phyloP scores from a whole-genome alignment of 92 coral and sea anemone species.

The Palythoa grandis region DNA sequence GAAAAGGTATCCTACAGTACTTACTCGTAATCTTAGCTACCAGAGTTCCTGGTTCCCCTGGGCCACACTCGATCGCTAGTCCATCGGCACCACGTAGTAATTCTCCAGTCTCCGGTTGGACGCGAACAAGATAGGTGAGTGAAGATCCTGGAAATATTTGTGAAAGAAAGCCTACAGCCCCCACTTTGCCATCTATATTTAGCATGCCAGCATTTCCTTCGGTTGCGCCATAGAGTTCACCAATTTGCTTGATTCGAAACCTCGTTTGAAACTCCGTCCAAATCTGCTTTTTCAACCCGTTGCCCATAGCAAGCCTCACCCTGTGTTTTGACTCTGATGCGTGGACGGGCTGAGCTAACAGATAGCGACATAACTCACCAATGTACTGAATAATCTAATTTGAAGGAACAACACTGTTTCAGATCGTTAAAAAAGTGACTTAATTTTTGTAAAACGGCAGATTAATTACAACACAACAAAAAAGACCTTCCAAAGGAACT shows the following conservation, averaged over 20 bases:
- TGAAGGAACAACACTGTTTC: not conserved
- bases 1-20: not conserved
- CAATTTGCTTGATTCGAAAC: slow-evolving; percentile 78
- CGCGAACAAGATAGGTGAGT: slow-evolving; percentile 72
- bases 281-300: slow-evolving; percentile 85
- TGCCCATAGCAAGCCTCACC: slow-evolving; percentile 81
- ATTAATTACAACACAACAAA: too few species aligned
- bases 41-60: slow-evolving; percentile 86
- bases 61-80: slow-evolving; percentile 69
- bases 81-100: slow-evolving; percentile 87
- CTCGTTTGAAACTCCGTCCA: slow-evolving; percentile 92
- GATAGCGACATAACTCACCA: slow-evolving; percentile 96
- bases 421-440: not conserved
- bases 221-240: slow-evolving; percentile 89
- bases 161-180: slow-evolving; percentile 81
- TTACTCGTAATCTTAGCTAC: slow-evolving; percentile 66
- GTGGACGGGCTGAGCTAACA: slow-evolving; percentile 83
- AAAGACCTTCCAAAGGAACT: too few species aligned
- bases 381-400: slow-evolving; percentile 81
- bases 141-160: slow-evolving; percentile 55
- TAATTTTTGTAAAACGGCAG: not conserved
- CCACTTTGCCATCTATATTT: slow-evolving; percentile 73
- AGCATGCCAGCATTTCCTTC: slow-evolving; percentile 81
- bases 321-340: slow-evolving; percentile 75
- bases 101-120: slow-evolving; percentile 82